Evolutionary conservation across 2,888 invertebrate species (phyloP), one percentile per base, ranked within the genome.

Genomic region (Galeruca laticollis): DNA sequence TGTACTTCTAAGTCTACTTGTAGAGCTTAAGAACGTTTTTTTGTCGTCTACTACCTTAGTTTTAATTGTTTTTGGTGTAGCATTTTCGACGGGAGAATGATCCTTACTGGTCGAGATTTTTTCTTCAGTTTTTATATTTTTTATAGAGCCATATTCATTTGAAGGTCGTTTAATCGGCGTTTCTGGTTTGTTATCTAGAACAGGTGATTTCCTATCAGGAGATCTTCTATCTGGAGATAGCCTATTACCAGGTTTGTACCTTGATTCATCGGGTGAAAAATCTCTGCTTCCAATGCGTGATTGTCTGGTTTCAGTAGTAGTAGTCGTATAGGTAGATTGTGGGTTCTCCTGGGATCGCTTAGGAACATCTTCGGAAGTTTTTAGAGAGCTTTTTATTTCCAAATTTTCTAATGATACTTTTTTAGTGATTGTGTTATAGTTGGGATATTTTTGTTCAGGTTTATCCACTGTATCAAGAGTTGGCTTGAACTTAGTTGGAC

Each of bases 1-100:
- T 56, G 88, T 89, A 75, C 88, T 89, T 59, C 89, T 87, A 31
- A 89, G 78, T 20, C 82, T 77, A 20, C 82, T 80, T 15, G 80
- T 71, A 76, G 83, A 74, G 65, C 83, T 84, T 35, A 84, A 65
- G 59, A 81, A 76, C 2, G 74, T 74, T 74, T 80, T 83, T 13
- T 79, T 71, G 66, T 84, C 82, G 54, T 82, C 81, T 61, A 76
- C 72, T 13, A 86, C 82, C 76, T 86, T 84, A 70, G 85, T 85
- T 61, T 86, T 85, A 59, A 68, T 74, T 0, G 82, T 77, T 78
- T 81, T 84, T 35, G 83, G 83, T 2, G 84, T 82, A 0, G 77
- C 72, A 49, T 81, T 79, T 26, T 70, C 66, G 51, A 74, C 77
- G 2, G 74, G 75, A 20, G 71, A 67, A 60, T 69, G 74, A 31